These are phyloP conservation scores for Drosophila nigricruria DNA, from an alignment of 2,888 invertebrate genomes.

Conservation along the genomic window DNA sequence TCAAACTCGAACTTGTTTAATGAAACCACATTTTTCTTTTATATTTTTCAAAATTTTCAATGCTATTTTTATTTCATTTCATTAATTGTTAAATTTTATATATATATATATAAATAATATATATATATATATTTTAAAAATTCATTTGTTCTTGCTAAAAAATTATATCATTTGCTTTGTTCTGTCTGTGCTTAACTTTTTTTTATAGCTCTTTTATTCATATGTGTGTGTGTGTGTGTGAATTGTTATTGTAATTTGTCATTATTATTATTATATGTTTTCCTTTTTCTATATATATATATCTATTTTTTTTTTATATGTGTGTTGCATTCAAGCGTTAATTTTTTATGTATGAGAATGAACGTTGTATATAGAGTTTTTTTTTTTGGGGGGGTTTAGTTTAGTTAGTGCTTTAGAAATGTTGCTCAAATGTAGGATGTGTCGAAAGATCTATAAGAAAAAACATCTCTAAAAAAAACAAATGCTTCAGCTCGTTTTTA, in stretches of 20 bases:
- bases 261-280: slow-evolving; percentile 36
- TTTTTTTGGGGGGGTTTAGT: slow-evolving; percentile 5
- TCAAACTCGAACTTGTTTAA: background rate
- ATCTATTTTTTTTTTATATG: background rate
- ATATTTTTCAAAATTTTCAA: slow-evolving; percentile 51
- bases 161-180: slow-evolving; percentile 59
- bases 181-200: slow-evolving; percentile 48
- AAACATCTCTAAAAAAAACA: slow-evolving; percentile 12
- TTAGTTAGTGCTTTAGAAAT: slow-evolving; percentile 46
- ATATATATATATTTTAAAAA: slow-evolving; percentile 46
- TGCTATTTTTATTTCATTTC: slow-evolving; percentile 55
- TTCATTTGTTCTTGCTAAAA: slow-evolving; percentile 59
- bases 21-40: slow-evolving; percentile 16
- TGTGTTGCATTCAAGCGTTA: slow-evolving; percentile 34
- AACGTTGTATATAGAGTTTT: slow-evolving; percentile 39
- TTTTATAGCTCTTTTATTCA: slow-evolving; percentile 45
- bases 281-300: background rate
- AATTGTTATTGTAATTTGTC: slow-evolving; percentile 65
- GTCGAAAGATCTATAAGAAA: slow-evolving; percentile 21
- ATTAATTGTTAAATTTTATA: slow-evolving; percentile 36
- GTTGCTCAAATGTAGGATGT: slow-evolving; percentile 32
- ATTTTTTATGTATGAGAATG: slow-evolving; percentile 10
- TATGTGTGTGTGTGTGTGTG: slow-evolving; percentile 35
- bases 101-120: slow-evolving; percentile 31
- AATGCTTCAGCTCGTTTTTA: slow-evolving; percentile 11